These are phyloP conservation scores for Zele albiditarsus DNA, from an alignment of 2,888 invertebrate species.

Conservation along the genomic window DNA sequence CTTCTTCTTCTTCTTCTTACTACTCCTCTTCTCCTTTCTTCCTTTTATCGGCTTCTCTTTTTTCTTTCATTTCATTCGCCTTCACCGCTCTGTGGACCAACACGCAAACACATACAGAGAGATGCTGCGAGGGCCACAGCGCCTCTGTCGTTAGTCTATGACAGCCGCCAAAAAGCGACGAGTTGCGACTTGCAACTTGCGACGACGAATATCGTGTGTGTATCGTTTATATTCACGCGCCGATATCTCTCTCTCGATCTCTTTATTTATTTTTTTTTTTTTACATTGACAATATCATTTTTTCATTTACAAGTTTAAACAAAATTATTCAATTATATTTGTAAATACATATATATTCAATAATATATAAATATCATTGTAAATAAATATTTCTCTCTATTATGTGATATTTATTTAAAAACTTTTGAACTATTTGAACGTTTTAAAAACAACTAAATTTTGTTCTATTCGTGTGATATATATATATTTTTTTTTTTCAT, in stretches of 20 bases:
- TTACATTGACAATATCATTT: not conserved
- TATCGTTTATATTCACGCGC: conserved; percentile 8
- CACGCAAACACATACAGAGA: not conserved
- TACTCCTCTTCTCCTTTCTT: not conserved
- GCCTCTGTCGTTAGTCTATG: conserved; percentile 64
- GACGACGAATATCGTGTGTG: conserved; percentile 1
- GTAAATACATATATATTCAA: too few relatives aligned
- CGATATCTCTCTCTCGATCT: not conserved
- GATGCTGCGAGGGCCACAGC: conserved; percentile 28
- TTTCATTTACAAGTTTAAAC: too few relatives aligned
- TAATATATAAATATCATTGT: not conserved
- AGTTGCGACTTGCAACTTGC: conserved; percentile 19
- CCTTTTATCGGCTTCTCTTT: not conserved
- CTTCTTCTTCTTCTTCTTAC: not conserved
- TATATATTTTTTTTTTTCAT: not conserved
- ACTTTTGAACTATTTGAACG: too few relatives aligned
- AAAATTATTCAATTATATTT: too few relatives aligned
- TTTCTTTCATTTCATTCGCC: conserved; percentile 14
- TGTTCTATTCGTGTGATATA: not conserved
- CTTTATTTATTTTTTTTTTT: not conserved
- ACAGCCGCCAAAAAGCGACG: conserved; percentile 68
- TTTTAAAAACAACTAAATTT: too few relatives aligned
- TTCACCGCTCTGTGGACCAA: conserved; percentile 17
- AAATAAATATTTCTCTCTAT: not conserved
- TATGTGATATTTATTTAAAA: not conserved